Evolutionary conservation across 2,113 vertebrate species (phyloP).

Genomic region (Seriola aureovittata): DNA sequence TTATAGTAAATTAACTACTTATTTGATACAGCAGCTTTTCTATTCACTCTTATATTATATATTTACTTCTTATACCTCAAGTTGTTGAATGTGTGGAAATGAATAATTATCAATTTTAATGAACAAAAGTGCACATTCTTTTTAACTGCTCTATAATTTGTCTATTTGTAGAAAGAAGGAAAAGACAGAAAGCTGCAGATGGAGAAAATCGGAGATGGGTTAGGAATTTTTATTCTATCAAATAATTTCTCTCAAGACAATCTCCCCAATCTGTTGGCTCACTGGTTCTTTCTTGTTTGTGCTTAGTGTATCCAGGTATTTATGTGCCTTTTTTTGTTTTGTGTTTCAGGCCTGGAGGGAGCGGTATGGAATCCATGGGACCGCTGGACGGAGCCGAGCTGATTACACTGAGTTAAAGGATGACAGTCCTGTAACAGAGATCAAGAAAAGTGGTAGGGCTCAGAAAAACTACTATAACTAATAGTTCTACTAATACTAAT

Average conservation of each 20-base stretch:
- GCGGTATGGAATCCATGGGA: slow-evolving; percentile 83
- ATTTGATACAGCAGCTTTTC: background rate
- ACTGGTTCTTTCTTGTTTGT: slow-evolving; percentile 17
- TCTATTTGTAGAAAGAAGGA: slow-evolving; percentile 90
- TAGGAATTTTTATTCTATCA: slow-evolving; percentile 46
- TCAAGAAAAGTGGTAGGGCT: slow-evolving; percentile 77
- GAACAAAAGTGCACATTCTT: background rate
- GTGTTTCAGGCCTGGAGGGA: slow-evolving; percentile 90
- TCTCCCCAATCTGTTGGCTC: background rate
- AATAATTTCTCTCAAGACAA: background rate
- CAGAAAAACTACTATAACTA: background rate
- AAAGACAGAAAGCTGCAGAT: slow-evolving; percentile 90
- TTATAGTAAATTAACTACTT: no score
- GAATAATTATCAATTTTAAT: background rate
- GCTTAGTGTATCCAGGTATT: slow-evolving; percentile 3
- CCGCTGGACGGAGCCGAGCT: slow-evolving; percentile 80
- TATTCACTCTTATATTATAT: background rate
- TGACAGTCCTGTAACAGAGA: slow-evolving; percentile 76
- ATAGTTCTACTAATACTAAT: background rate
- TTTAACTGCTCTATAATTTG: slow-evolving; percentile 27
- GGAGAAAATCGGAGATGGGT: slow-evolving; percentile 90
- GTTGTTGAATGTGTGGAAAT: background rate
- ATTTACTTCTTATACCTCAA: background rate
- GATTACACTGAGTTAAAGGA: slow-evolving; percentile 88
- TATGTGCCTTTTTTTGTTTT: slow-evolving; percentile 30